Evolutionary conservation across 30 jellyfish, hydroid and myxozoan genomes (phyloP).

Genomic region (Nemopilema nomurai): DNA sequence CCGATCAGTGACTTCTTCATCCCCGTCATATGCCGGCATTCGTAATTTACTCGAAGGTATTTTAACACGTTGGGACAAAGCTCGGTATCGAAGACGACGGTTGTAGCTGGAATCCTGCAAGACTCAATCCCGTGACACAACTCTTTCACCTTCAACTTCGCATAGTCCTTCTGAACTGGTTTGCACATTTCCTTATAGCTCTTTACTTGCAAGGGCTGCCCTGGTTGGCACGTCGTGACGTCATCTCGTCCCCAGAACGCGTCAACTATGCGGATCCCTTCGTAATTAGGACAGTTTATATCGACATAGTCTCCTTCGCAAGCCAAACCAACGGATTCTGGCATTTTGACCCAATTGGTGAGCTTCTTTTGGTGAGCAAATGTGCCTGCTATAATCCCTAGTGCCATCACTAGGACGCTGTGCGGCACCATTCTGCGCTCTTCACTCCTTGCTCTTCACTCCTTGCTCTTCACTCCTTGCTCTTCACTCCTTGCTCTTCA

Average conservation of each 20-base stretch:
- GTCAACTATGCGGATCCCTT: constrained; percentile 80
- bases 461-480: too few relatives aligned
- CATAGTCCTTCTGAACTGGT: constrained; percentile 75
- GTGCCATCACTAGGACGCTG: neutral
- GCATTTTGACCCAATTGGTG: constrained; percentile 78
- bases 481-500: too few relatives aligned
- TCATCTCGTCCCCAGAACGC: constrained; percentile 99
- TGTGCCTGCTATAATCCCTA: neutral
- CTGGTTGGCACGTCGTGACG: constrained; percentile 80
- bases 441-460: neutral
- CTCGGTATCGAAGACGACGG: constrained; percentile 82
- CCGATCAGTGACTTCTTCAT: constrained; percentile 70
- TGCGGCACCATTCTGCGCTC: neutral
- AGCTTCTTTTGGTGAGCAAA: constrained; percentile 61
- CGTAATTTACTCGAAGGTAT: constrained; percentile 79
- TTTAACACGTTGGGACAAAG: constrained; percentile 90
- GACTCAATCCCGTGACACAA: constrained; percentile 79
- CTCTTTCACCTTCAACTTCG: constrained; percentile 75
- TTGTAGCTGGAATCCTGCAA: constrained; percentile 75
- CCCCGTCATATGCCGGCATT: constrained; percentile 91
- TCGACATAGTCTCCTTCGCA: constrained; percentile 90
- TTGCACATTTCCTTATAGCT: constrained; percentile 85
- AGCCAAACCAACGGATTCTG: constrained; percentile 60
- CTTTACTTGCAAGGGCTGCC: constrained; percentile 58
- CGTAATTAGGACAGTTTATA: constrained; percentile 81